Evolutionary conservation across 2,797 vertebrate genomes (phyloP).

Genomic region (Mormyrops attenuatus): DNA sequence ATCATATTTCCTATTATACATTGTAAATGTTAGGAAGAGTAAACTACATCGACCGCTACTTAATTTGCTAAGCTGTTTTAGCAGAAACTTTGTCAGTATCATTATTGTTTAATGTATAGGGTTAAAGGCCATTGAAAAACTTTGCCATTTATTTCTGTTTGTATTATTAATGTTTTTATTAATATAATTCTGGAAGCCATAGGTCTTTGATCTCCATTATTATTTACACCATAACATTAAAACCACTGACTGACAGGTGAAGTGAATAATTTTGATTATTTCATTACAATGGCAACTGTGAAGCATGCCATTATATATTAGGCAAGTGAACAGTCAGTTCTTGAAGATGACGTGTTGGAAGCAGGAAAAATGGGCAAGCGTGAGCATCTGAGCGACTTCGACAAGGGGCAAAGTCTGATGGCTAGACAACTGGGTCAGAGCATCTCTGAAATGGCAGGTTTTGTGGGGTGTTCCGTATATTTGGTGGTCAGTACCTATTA

Average conservation of each 20-base stretch:
- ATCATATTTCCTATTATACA: neutral
- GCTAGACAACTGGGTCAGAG: neutral
- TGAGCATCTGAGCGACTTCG: neutral
- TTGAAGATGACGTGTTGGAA: neutral
- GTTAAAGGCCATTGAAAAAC: neutral
- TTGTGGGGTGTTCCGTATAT: neutral
- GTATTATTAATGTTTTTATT: neutral
- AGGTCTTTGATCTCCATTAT: neutral
- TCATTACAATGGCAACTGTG: neutral
- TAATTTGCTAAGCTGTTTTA: neutral
- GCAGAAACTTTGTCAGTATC: neutral
- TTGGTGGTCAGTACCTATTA: neutral
- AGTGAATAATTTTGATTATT: neutral
- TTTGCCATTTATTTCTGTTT: neutral
- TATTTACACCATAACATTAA: neutral
- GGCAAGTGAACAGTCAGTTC: neutral
- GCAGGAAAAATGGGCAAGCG: neutral
- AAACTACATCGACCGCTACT: neutral
- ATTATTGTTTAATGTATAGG: neutral
- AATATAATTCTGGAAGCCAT: neutral
- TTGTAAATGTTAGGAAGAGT: neutral
- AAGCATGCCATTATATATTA: neutral
- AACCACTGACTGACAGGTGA: neutral
- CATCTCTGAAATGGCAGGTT: neutral
- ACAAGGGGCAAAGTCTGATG: neutral